phyloP scores from a whole-genome alignment of 1,140 invertebrate genomes.

The Macrostomum lignano region DNA sequence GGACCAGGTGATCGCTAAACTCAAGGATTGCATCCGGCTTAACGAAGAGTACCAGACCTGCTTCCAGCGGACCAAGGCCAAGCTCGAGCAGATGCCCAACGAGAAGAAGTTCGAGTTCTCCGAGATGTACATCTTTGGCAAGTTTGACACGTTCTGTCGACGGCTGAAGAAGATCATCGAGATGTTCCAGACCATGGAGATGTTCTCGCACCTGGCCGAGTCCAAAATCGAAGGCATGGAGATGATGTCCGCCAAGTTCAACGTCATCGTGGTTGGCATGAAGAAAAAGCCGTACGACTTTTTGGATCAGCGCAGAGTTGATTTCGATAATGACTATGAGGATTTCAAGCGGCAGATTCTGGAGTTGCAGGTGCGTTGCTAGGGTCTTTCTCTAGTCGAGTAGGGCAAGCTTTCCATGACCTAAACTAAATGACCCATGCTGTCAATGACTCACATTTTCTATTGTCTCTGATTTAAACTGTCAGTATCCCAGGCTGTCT shows the following conservation, averaged over 20 bases:
- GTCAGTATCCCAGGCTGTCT: too few species aligned
- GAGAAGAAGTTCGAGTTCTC: constrained; percentile 59
- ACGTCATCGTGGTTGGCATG: constrained; percentile 36
- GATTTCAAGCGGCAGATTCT: constrained; percentile 47
- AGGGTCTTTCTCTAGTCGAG: too few species aligned
- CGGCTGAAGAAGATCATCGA: constrained; percentile 52
- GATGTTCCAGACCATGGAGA: constrained; percentile 58
- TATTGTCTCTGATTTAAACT: too few species aligned
- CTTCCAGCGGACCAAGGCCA: constrained; percentile 30
- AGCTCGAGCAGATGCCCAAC: constrained; percentile 29
- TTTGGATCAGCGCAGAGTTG: constrained; percentile 53
- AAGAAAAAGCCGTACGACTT: constrained; percentile 64
- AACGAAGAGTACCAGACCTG: constrained; percentile 40
- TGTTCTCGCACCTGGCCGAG: constrained; percentile 16
- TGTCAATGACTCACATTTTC: too few species aligned
- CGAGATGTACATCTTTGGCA: constrained; percentile 81
- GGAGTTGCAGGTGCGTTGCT: constrained; percentile 34
- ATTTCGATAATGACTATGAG: constrained; percentile 57
- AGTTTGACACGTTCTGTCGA: constrained; percentile 69
- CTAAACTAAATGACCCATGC: too few species aligned
- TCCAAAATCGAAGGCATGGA: constrained; percentile 27
- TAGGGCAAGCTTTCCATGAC: too few species aligned
- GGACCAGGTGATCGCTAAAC: constrained; percentile 32
- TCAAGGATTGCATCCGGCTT: constrained; percentile 54
- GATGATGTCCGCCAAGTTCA: constrained; percentile 17